Evolutionary conservation across 2,113 vertebrate genomes (phyloP).

Genomic region (Hucho hucho): DNA sequence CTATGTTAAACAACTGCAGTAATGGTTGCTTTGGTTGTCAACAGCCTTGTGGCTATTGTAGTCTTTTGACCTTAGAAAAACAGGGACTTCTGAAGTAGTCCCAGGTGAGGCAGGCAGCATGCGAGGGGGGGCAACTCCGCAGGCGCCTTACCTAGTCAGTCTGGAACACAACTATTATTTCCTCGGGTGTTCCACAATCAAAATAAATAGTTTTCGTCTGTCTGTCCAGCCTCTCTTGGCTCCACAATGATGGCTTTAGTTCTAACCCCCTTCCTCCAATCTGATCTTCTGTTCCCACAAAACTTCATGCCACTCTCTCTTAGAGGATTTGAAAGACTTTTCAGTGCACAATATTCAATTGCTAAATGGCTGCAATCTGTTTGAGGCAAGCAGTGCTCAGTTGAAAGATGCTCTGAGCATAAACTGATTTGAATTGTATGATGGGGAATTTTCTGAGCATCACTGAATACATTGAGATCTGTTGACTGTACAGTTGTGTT

Average conservation of each 20-base stretch:
- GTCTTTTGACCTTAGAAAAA: too few relatives aligned
- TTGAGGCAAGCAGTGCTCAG: constrained; percentile 11
- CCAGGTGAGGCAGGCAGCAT: too few relatives aligned
- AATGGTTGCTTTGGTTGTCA: too few relatives aligned
- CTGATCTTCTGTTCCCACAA: constrained; percentile 20
- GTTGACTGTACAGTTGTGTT: constrained; percentile 26
- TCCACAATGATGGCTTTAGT: too few relatives aligned
- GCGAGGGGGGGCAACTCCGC: too few relatives aligned
- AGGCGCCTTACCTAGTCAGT: too few relatives aligned
- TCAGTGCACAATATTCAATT: constrained; percentile 33
- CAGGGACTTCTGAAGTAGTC: too few relatives aligned
- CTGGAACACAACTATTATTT: too few relatives aligned
- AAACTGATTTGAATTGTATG: constrained; percentile 31
- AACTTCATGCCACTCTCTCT: constrained; percentile 2
- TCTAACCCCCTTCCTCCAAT: constrained; percentile 8
- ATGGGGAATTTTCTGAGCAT: constrained; percentile 11
- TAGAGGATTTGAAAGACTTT: constrained; percentile 14
- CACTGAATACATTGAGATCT: constrained; percentile 35
- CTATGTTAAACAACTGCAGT: too few relatives aligned
- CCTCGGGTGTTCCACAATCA: too few relatives aligned
- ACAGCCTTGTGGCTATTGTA: too few relatives aligned
- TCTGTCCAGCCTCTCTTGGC: background rate
- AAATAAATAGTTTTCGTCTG: background rate
- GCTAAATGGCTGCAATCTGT: constrained; percentile 25
- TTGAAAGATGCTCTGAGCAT: constrained; percentile 26